Base-by-base conservation (phyloP, 2,888 invertebrate genomes). In the Eueremaeus valkanovi region DNA sequence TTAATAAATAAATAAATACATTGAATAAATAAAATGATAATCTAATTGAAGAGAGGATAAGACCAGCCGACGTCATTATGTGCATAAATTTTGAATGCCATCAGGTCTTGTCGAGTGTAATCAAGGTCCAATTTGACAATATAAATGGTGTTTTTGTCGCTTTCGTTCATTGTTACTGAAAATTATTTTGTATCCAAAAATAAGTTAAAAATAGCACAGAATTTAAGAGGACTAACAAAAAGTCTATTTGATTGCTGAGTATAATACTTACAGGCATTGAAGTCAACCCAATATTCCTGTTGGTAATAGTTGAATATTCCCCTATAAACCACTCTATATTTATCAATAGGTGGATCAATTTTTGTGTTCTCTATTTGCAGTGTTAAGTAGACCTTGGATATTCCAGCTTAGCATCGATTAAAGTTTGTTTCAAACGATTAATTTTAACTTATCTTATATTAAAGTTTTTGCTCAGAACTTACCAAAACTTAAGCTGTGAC, bases 271-370 rank as follows among this genome's bases (percentile, higher is more conserved):
- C 61, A 9, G 61, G 61, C 61, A 61, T 61, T 31, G 31, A 61
- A 61, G 27, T 61, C 33, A 31, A 31, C 24, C 29, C 31, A 61
- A 61, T 61, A 61, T 61, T 61, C 61, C 18, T 61, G 29, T 31
- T 61, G 61, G 31, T 61, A 61, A n/a, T 31, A 61, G 18, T 61
- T 61, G 61, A 61, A 31, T 31, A 31, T 61, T 29, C 61, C 61
- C 5, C 61, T 29, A 31, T 61, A 61, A n/a, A n/a, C 61, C 13
- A 61, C 13, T 9, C 61, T 3, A 18, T 61, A 61, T 31, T 61
- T 61, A 61, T 61, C 61, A n/a, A 61, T 16, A 11, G 61, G 61
- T 61, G 61, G 61, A 1, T 61, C 61, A n/a, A 61, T 31, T 8
- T 3, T 61, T 6, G 61, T 6, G 18, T 61, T 27, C 18, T 61